Percentiles rank a stretch among this genome's conserved stretches.
Conservation (phyloP, 2,113 vertebrate genomes). For the Aythya baeri region DNA sequence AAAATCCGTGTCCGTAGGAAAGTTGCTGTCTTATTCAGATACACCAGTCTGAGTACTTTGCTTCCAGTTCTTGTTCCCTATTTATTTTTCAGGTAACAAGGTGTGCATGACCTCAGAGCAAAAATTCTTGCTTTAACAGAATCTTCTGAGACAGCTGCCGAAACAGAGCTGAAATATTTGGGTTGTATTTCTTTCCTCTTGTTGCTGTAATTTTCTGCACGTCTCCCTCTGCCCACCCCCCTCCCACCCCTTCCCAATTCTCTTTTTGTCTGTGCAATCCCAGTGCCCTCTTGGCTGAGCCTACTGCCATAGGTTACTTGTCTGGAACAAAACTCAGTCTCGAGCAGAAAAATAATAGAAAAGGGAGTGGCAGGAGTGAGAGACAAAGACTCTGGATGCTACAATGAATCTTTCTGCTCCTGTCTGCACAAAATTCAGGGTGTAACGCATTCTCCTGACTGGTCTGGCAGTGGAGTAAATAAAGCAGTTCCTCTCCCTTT, state of each 20-base stretch:
- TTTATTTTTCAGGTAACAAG: conserved; percentile 46
- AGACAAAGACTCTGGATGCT: not conserved
- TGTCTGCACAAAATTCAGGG: not conserved
- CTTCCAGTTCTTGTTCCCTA: not conserved
- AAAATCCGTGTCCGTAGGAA: not conserved
- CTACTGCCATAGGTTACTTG: not conserved
- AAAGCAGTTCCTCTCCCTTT: not conserved
- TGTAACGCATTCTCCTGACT: not conserved
- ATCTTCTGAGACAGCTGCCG: not conserved
- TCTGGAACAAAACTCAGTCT: not conserved
- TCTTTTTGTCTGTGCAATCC: not conserved
- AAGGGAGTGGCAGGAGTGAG: not conserved
- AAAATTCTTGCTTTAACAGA: not conserved
- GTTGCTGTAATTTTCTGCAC: not conserved
- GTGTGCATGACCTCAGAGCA: not conserved
- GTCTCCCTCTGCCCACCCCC: not conserved
- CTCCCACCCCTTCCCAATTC: not conserved
- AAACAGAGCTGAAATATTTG: not conserved
- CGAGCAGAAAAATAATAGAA: not conserved
- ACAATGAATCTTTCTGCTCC: not conserved
- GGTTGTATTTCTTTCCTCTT: not conserved
- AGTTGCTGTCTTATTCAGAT: not conserved
- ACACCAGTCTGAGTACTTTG: not conserved
- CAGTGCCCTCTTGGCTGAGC: not conserved
- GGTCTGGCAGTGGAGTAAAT: not conserved